Evolutionary conservation across 2,797 vertebrate species (phyloP).

Genomic region (Cygnus olor): DNA sequence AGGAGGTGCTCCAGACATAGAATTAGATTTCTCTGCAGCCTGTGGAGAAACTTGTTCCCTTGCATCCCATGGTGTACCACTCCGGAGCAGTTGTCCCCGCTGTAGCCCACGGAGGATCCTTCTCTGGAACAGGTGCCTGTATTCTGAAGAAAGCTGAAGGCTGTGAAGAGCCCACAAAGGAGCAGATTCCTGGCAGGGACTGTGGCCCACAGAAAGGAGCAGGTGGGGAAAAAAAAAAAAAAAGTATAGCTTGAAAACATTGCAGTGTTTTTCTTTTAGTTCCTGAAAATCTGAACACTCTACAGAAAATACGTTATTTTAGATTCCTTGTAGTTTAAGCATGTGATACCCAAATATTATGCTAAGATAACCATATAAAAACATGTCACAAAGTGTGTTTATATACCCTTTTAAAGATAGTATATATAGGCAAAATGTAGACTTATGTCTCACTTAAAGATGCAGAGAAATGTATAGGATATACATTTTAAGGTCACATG

Average conservation of each 20-base stretch:
- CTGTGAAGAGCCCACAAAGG: too few species aligned
- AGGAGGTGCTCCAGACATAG: too few species aligned
- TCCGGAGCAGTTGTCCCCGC: too few species aligned
- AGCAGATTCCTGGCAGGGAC: too few species aligned
- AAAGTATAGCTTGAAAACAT: neutral
- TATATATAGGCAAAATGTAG: neutral
- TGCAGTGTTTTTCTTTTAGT: rapidly evolving
- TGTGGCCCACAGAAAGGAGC: too few species aligned
- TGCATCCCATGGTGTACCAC: too few species aligned
- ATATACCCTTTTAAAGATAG: neutral
- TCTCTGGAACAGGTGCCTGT: too few species aligned
- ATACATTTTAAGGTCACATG: neutral
- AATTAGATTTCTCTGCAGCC: too few species aligned
- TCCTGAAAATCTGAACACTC: neutral
- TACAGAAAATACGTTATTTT: neutral
- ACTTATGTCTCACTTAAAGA: neutral
- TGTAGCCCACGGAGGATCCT: too few species aligned
- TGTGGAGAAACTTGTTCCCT: too few species aligned
- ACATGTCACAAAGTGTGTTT: neutral
- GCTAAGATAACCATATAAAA: neutral
- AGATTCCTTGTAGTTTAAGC: neutral
- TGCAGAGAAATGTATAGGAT: neutral
- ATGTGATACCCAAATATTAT: neutral
- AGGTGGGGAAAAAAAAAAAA: neutral
- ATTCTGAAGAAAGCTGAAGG: too few species aligned